These are phyloP conservation scores for Actias luna DNA, from an alignment of 2,888 invertebrate genomes.

Conservation along the genomic window DNA sequence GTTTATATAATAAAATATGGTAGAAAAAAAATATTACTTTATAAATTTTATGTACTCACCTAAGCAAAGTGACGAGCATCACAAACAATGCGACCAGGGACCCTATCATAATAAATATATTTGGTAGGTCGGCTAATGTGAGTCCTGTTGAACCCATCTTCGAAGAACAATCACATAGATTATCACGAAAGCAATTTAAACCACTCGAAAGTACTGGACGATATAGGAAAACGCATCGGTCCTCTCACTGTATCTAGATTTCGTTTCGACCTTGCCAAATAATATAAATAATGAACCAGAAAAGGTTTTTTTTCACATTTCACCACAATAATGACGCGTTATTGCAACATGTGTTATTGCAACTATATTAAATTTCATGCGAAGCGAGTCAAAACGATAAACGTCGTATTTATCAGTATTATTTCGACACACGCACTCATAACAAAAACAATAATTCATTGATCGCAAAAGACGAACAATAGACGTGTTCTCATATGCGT, in stretches of 20 bases:
- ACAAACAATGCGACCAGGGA: constrained; percentile 88
- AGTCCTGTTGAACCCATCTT: constrained; percentile 77
- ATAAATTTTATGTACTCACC: constrained; percentile 69
- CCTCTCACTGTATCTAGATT: constrained; percentile 47
- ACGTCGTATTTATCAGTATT: constrained; percentile 34
- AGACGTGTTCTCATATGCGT: constrained; percentile 28
- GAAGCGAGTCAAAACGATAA: constrained; percentile 23
- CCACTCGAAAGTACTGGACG: constrained; percentile 41
- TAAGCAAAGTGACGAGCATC: constrained; percentile 88
- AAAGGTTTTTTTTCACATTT: constrained; percentile 45
- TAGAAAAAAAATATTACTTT: neutral
- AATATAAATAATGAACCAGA: constrained; percentile 51
- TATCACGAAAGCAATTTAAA: constrained; percentile 48
- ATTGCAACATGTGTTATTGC: constrained; percentile 48
- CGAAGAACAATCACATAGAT: constrained; percentile 27
- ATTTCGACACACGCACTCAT: constrained; percentile 48
- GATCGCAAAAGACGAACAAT: constrained; percentile 48
- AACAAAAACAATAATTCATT: constrained; percentile 75
- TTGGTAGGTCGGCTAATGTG: constrained; percentile 87
- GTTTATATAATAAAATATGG: neutral
- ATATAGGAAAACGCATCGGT: constrained; percentile 53
- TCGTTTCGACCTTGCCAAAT: constrained; percentile 47
- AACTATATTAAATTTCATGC: constrained; percentile 44
- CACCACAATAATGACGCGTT: constrained; percentile 35
- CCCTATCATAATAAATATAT: constrained; percentile 88